Conservation (phyloP, 2,888 invertebrate genomes). For the Eilema caniola region DNA sequence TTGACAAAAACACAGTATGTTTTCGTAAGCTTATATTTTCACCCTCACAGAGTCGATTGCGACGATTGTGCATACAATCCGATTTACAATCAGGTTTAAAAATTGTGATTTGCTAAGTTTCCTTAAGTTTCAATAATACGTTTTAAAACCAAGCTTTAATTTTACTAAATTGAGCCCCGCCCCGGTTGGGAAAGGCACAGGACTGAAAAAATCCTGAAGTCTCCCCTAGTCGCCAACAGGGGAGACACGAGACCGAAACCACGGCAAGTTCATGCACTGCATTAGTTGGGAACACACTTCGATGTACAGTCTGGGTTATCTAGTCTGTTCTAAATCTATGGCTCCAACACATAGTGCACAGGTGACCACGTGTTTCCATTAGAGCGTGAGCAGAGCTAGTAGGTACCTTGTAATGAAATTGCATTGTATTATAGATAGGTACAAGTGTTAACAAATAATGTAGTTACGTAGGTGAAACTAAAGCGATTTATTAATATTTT, state of each 20-base stretch:
- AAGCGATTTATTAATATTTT: neutral
- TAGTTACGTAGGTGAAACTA: conserved; percentile 2
- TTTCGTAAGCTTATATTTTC: too few species aligned
- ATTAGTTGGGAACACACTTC: neutral
- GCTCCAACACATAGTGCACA: conserved; percentile 11
- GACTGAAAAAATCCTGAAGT: too few species aligned
- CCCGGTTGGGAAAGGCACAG: too few species aligned
- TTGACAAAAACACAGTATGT: too few species aligned
- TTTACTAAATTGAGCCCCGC: too few species aligned
- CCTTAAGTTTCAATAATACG: neutral
- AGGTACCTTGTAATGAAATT: neutral
- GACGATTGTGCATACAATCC: too few species aligned
- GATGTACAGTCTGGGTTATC: neutral
- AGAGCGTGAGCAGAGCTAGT: neutral
- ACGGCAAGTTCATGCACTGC: too few species aligned
- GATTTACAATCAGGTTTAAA: too few species aligned
- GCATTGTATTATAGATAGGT: neutral
- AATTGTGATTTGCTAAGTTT: too few species aligned
- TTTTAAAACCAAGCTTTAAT: neutral
- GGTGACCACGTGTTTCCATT: conserved; percentile 12
- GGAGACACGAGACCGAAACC: too few species aligned
- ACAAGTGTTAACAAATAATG: conserved; percentile 5
- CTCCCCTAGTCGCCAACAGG: too few species aligned
- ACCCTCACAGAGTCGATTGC: too few species aligned
- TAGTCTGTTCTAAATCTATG: neutral